Conservation (phyloP, 1,140 invertebrate species). For the Heliothis virescens region DNA sequence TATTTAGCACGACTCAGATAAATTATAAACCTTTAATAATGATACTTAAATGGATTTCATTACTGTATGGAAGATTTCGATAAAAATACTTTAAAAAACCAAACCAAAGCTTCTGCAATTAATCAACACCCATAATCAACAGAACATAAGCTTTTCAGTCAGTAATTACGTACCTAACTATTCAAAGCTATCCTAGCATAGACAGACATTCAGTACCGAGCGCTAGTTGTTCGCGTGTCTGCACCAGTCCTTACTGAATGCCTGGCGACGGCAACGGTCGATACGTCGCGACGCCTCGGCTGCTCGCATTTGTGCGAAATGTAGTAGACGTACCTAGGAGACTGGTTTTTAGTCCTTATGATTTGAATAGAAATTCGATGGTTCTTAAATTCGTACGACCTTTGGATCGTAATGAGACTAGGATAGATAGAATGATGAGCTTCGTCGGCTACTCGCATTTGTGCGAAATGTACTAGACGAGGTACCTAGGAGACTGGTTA, state of each 20-base stretch:
- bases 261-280: conserved; percentile 67
- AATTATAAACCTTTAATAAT: no score
- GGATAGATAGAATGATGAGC: no score
- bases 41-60: no score
- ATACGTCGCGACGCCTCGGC: conserved; percentile 73
- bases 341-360: no score
- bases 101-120: no score
- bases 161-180: neutral
- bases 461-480: neutral
- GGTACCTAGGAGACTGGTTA: no score
- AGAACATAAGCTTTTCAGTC: neutral
- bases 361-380: no score
- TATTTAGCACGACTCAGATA: no score
- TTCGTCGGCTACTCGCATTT: neutral
- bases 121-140: neutral
- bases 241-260: conserved; percentile 14
- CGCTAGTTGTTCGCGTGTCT: neutral
- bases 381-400: no score
- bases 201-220: neutral
- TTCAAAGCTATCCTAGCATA: neutral
- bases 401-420: no score
- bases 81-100: no score
- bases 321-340: conserved; percentile 1
- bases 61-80: no score
- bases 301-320: neutral